Conservation (phyloP, 2,888 invertebrate species). For the Erannis defoliaria region DNA sequence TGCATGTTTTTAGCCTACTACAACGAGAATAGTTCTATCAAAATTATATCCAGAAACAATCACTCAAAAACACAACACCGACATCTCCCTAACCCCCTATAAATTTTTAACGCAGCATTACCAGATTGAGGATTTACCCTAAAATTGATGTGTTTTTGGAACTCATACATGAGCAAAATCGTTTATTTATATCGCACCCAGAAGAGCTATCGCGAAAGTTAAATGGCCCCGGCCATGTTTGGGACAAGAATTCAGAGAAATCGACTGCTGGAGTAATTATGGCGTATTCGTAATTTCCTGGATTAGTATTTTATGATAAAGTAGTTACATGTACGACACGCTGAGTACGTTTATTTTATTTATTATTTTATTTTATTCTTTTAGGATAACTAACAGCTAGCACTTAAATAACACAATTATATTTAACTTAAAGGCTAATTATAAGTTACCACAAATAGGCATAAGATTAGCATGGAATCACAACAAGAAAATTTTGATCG, state of each 20-base stretch:
- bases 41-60: too few species aligned
- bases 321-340: too few species aligned
- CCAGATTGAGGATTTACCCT: conserved; percentile 5
- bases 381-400: not conserved
- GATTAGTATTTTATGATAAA: too few species aligned
- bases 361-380: not conserved
- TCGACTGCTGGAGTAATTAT: not conserved
- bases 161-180: conserved; percentile 20
- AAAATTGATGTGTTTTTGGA: conserved; percentile 27
- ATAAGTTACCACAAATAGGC: too few species aligned
- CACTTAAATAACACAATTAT: too few species aligned
- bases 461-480: too few species aligned
- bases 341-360: conserved; percentile 17
- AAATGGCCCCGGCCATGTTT: conserved; percentile 35
- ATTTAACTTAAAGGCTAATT: too few species aligned
- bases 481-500: too few species aligned
- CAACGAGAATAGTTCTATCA: too few species aligned
- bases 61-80: too few species aligned
- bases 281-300: too few species aligned
- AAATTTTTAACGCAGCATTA: conserved; percentile 15
- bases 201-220: conserved; percentile 16
- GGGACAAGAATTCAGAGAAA: conserved; percentile 1
- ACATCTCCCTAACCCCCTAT: too few species aligned
- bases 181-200: conserved; percentile 27
- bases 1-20: not conserved